Conservation (phyloP, 2,888 invertebrate species). For the Stictocephala bisonia region DNA sequence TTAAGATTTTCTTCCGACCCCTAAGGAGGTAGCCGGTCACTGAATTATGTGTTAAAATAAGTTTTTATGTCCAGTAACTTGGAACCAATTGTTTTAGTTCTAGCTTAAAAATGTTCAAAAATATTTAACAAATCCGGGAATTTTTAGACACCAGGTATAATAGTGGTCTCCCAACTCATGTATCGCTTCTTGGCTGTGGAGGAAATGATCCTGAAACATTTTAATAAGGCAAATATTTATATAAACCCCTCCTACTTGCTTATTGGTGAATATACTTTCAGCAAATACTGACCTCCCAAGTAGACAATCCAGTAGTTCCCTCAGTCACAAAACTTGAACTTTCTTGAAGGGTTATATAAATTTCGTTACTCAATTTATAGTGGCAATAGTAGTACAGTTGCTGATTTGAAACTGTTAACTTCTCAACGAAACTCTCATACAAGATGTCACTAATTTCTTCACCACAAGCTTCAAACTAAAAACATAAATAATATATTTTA, state of each 20-base stretch:
- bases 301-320: conserved; percentile 83
- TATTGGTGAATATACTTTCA: not conserved
- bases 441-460: conserved; percentile 54
- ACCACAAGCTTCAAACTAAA: conserved; percentile 56
- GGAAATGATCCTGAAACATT: not conserved
- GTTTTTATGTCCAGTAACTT: too few relatives aligned
- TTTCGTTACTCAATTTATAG: conserved; percentile 67
- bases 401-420: not conserved
- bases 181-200: not conserved
- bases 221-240: too few relatives aligned
- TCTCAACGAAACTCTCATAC: conserved; percentile 15
- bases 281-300: conserved; percentile 76
- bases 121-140: too few relatives aligned
- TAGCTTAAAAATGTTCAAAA: too few relatives aligned
- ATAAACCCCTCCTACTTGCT: too few relatives aligned
- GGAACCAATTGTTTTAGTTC: too few relatives aligned
- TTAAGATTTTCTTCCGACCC: too few relatives aligned
- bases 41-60: too few relatives aligned
- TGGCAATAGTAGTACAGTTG: conserved; percentile 69
- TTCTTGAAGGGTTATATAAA: conserved; percentile 71
- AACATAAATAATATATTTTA: conserved; percentile 32
- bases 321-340: conserved; percentile 77
- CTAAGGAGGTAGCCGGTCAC: too few relatives aligned
- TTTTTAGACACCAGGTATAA: too few relatives aligned
- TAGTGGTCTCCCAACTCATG: too few relatives aligned